A percentile compares a stretch with the other conserved stretches of the same genome.
phyloP scores from a whole-genome alignment of 2,888 invertebrate species.

The Ceriagrion tenellum region DNA sequence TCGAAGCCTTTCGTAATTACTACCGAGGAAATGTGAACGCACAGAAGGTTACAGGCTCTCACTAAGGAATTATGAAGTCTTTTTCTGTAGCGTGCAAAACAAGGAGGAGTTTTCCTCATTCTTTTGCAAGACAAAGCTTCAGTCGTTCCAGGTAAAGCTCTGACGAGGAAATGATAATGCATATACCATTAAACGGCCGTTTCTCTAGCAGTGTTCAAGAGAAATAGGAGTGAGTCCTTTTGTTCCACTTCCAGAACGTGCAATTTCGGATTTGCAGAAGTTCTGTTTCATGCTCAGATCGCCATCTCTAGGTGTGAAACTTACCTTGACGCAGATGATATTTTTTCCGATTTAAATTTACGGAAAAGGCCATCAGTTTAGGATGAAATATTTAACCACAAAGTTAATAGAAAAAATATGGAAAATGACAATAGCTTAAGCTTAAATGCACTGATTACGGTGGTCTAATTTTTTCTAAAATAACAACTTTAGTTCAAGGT shows the following conservation, averaged over 20 bases:
- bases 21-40: neutral
- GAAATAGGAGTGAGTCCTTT: neutral
- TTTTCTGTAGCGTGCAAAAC: neutral
- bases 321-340: too few species aligned
- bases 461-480: too few species aligned
- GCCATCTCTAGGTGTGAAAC: neutral
- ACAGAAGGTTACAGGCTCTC: neutral
- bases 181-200: neutral
- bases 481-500: too few species aligned
- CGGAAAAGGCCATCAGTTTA: too few species aligned
- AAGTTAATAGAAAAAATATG: too few species aligned
- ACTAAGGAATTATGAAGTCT: neutral
- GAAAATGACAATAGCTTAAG: too few species aligned
- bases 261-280: neutral
- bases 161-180: neutral
- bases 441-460: too few species aligned
- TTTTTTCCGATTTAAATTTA: too few species aligned
- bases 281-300: neutral
- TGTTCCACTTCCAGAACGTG: neutral
- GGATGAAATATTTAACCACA: too few species aligned
- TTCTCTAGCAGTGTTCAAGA: neutral
- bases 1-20: neutral
- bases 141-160: neutral
- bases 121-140: neutral
- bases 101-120: neutral